phyloP scores from a whole-genome alignment of 2,113 vertebrate genomes.

The Alligator sinensis region DNA sequence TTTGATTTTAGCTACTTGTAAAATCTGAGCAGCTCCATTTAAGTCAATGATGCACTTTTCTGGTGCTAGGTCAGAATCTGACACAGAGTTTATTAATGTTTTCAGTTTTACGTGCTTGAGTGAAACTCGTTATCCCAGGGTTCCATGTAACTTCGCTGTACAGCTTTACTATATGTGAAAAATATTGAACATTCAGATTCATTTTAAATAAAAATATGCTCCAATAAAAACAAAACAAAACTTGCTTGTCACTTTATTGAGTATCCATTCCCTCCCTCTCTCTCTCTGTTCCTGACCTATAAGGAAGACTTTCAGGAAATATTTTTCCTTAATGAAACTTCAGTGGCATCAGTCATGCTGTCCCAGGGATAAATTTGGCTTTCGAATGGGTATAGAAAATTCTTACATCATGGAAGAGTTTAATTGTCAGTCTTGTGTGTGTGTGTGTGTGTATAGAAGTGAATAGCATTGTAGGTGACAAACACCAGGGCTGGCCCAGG shows the following conservation, averaged over 20 bases:
- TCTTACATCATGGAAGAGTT: background rate
- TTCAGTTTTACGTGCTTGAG: background rate
- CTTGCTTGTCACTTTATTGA: background rate
- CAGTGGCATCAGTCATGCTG: background rate
- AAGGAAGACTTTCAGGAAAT: rapidly evolving
- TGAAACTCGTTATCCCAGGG: background rate
- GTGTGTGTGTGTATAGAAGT: background rate
- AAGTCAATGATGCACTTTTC: background rate
- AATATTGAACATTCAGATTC: background rate
- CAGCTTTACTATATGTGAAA: background rate
- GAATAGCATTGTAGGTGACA: background rate
- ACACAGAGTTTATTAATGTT: background rate
- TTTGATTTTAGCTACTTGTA: background rate
- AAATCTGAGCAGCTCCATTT: background rate
- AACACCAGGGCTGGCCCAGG: background rate
- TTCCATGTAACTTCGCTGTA: background rate
- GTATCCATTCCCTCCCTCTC: background rate
- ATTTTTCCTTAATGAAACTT: background rate
- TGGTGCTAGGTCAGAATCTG: background rate
- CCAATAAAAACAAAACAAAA: background rate
- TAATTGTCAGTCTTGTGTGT: background rate
- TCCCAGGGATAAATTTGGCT: background rate
- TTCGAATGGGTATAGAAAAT: background rate
- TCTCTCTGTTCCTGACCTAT: rapidly evolving
- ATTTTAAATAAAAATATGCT: background rate